Conservation (phyloP, 1,140 invertebrate genomes). For the Himalopsyche phryganea region DNA sequence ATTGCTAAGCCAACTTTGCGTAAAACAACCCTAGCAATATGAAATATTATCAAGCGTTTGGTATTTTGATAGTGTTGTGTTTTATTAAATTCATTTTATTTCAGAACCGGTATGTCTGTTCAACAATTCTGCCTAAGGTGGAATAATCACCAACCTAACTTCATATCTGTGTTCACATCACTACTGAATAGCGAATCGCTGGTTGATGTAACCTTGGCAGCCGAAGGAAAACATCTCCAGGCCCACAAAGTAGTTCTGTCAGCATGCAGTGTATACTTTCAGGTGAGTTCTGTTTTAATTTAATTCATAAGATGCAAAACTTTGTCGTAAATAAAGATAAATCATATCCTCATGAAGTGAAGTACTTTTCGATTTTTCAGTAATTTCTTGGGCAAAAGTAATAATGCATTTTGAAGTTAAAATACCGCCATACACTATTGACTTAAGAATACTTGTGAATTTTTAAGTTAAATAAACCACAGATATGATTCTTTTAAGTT, state of each 20-base stretch:
- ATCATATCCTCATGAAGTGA: too few relatives aligned
- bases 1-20: too few relatives aligned
- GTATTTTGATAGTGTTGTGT: neutral
- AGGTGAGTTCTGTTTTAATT: conserved; percentile 52
- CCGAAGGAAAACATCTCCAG: conserved; percentile 77
- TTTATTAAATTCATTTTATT: conserved; percentile 23
- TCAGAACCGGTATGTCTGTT: conserved; percentile 57
- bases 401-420: too few relatives aligned
- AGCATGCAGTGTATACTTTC: conserved; percentile 84
- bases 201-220: conserved; percentile 83
- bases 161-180: conserved; percentile 80
- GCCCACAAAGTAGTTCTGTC: conserved; percentile 84
- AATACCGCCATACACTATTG: too few relatives aligned
- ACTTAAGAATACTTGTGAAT: too few relatives aligned
- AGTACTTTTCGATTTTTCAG: too few relatives aligned
- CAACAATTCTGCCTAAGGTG: conserved; percentile 85
- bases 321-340: too few relatives aligned
- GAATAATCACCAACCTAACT: conserved; percentile 88
- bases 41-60: neutral
- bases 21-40: too few relatives aligned
- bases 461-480: too few relatives aligned
- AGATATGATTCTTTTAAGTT: too few relatives aligned
- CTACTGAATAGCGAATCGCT: conserved; percentile 76
- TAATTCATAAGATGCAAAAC: neutral
- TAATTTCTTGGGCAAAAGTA: too few relatives aligned